Conservation (phyloP, 1,140 invertebrate genomes). For the Teleopsis dalmanni region DNA sequence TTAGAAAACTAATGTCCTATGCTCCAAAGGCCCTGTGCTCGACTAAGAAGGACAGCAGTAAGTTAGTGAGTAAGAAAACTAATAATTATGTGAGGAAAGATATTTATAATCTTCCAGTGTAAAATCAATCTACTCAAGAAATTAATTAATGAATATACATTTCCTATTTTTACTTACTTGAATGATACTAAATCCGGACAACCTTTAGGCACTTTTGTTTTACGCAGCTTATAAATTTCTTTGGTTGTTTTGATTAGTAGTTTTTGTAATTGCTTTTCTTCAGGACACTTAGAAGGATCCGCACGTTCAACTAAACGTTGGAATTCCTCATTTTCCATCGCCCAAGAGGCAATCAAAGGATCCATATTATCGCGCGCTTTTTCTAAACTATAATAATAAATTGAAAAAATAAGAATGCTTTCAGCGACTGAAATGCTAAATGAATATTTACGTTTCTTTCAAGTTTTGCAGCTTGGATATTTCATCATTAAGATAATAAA, state of each 20-base stretch:
- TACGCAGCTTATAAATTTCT: conserved; percentile 82
- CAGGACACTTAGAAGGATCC: conserved; percentile 57
- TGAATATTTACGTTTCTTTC: conserved; percentile 55
- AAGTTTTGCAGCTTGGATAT: conserved; percentile 70
- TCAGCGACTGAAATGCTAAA: neutral
- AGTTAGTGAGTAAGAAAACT: neutral
- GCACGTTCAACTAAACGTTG: conserved; percentile 63
- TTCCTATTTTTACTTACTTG: conserved; percentile 77
- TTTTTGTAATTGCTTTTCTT: conserved; percentile 71
- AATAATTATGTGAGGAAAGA: neutral
- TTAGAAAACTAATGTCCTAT: neutral
- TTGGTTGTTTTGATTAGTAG: conserved; percentile 78
- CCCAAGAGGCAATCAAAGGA: conserved; percentile 70
- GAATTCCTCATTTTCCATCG: conserved; percentile 79
- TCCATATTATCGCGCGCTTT: conserved; percentile 70
- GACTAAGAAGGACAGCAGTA: neutral
- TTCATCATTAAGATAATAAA: conserved; percentile 76
- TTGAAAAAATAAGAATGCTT: conserved; percentile 5
- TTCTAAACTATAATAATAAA: conserved; percentile 49
- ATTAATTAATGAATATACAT: too few relatives aligned
- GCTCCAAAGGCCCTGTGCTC: neutral
- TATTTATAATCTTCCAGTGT: neutral
- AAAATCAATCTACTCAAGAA: neutral
- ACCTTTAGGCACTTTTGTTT: conserved; percentile 78
- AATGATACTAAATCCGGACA: conserved; percentile 87